phyloP scores from a whole-genome alignment of 2,113 vertebrate species.

The Trichechus manatus region DNA sequence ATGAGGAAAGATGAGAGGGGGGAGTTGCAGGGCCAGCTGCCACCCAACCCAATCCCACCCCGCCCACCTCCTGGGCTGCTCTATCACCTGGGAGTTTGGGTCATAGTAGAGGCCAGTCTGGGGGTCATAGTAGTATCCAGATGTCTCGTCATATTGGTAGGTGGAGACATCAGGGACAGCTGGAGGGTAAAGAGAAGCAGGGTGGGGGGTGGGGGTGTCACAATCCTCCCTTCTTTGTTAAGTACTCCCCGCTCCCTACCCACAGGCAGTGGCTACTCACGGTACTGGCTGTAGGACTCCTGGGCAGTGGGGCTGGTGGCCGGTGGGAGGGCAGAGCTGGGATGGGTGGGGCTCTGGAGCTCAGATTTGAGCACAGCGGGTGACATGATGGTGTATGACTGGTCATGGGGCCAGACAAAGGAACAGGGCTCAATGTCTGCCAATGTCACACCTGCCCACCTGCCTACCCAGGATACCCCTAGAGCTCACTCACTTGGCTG shows the following conservation, averaged over 20 bases:
- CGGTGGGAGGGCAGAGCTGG: constrained; percentile 68
- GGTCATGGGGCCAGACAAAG: constrained; percentile 53
- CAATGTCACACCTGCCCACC: neutral
- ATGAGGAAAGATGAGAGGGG: neutral
- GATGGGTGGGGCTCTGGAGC: constrained; percentile 81
- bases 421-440: constrained; percentile 37
- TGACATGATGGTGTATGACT: constrained; percentile 84
- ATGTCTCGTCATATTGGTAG: constrained; percentile 94
- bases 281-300: constrained; percentile 86
- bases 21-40: neutral
- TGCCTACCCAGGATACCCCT: neutral
- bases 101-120: constrained; percentile 95
- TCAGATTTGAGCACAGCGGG: constrained; percentile 85
- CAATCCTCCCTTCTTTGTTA: neutral
- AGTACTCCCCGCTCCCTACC: neutral
- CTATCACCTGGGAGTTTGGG: constrained; percentile 92
- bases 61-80: neutral
- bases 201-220: neutral
- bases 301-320: constrained; percentile 76
- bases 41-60: neutral
- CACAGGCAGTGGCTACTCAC: constrained; percentile 75
- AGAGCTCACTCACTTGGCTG: constrained; percentile 76
- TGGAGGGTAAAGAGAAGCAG: constrained; percentile 61
- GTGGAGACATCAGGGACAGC: constrained; percentile 95
- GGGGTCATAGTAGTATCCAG: constrained; percentile 94